Percentiles rank a stretch among this genome's conserved stretches.
phyloP scores from a whole-genome alignment of 2,888 invertebrate species.

The Nomada flava region DNA sequence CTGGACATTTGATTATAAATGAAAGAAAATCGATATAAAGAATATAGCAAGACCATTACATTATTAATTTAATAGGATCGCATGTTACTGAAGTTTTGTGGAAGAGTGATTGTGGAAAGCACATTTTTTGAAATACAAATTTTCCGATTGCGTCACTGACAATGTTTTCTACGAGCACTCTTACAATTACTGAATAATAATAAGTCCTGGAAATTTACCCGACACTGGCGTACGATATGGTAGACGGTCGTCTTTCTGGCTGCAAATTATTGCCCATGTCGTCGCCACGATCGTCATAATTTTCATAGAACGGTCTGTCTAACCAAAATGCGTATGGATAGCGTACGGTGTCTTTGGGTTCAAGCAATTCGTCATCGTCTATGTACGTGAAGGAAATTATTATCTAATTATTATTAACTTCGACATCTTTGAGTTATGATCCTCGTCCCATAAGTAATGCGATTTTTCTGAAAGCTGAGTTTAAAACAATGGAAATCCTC shows the following conservation, averaged over 20 bases:
- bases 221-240: slow-evolving; percentile 64
- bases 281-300: slow-evolving; percentile 57
- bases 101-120: no score
- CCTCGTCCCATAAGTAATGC: neutral
- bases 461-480: neutral
- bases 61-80: neutral
- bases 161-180: no score
- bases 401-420: neutral
- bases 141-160: no score
- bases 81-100: neutral
- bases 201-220: slow-evolving; percentile 61
- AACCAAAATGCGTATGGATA: slow-evolving; percentile 68
- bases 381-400: neutral
- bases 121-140: no score
- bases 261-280: slow-evolving; percentile 45
- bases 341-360: slow-evolving; percentile 54
- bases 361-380: slow-evolving; percentile 60
- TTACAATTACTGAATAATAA: neutral
- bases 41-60: no score
- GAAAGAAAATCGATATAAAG: no score
- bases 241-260: slow-evolving; percentile 35
- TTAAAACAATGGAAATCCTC: no score
- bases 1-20: no score
- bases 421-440: no score
- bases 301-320: slow-evolving; percentile 65